These are phyloP conservation scores for Copidosoma aretas DNA, from an alignment of 2,888 invertebrate species.

Conservation along the genomic window DNA sequence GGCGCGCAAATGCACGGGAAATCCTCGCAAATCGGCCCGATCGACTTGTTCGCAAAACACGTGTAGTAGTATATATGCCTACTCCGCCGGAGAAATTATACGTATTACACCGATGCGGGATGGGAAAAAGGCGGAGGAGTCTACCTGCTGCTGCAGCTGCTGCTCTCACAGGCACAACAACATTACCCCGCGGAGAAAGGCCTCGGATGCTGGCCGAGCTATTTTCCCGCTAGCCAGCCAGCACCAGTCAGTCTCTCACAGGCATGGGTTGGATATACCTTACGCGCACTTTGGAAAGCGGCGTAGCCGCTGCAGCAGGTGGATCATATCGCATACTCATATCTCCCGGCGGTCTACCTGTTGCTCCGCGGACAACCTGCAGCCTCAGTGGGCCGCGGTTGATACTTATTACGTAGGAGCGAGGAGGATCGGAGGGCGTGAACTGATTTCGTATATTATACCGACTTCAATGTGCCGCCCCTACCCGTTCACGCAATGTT, in stretches of 20 bases:
- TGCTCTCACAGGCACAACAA: too few species aligned
- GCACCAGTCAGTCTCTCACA: too few species aligned
- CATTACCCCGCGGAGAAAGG: neutral
- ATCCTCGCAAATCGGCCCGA: constrained; percentile 24
- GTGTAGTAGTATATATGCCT: constrained; percentile 19
- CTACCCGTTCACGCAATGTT: neutral
- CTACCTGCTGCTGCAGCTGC: too few species aligned
- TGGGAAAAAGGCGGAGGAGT: constrained; percentile 14
- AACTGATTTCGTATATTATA: constrained; percentile 35
- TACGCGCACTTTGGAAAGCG: too few species aligned
- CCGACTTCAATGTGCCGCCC: neutral
- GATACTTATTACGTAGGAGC: neutral
- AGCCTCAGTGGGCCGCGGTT: too few species aligned
- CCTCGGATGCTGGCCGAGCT: too few species aligned
- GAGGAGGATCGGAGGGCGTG: constrained; percentile 29
- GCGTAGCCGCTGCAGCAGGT: neutral
- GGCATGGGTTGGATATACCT: too few species aligned
- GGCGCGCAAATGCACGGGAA: constrained; percentile 28
- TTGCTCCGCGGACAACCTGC: too few species aligned
- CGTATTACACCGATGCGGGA: constrained; percentile 15
- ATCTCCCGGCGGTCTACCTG: neutral
- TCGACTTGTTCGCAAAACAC: constrained; percentile 24
- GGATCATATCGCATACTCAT: neutral
- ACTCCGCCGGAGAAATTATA: constrained; percentile 30
- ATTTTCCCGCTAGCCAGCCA: too few species aligned